A percentile compares a stretch with the other conserved stretches of the same genome.
phyloP scores from a whole-genome alignment of 1,140 invertebrate species.

The Tachypleus tridentatus region DNA sequence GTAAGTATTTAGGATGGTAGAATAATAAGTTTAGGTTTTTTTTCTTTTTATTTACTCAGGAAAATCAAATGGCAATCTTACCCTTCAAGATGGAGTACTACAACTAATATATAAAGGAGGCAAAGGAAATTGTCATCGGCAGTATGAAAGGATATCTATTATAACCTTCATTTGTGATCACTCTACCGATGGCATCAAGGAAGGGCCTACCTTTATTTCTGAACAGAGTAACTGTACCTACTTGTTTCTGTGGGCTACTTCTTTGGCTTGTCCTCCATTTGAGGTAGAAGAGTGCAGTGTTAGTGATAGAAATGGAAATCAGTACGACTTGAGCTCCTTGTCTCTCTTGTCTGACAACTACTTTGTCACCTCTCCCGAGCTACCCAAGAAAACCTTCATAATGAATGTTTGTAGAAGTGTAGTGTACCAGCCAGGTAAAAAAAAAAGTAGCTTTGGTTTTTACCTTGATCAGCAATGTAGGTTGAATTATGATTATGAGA shows the following conservation, averaged over 20 bases:
- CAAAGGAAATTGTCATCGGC: constrained; percentile 12
- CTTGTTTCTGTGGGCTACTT: constrained; percentile 33
- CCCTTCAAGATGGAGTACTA: constrained; percentile 12
- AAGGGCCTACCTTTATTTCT: constrained; percentile 12
- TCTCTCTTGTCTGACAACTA: constrained; percentile 27
- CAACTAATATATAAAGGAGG: constrained; percentile 15
- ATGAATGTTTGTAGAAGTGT: constrained; percentile 29
- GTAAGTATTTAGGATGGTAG: too few relatives aligned
- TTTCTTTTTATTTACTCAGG: constrained; percentile 3
- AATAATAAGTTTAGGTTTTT: background rate
- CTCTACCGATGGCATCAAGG: constrained; percentile 8
- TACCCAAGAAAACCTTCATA: constrained; percentile 22
- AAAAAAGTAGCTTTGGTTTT: too few relatives aligned
- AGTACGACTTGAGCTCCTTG: constrained; percentile 27
- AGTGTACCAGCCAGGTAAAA: constrained; percentile 23
- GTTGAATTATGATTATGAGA: too few relatives aligned
- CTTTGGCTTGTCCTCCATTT: constrained; percentile 27
- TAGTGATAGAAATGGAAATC: constrained; percentile 5
- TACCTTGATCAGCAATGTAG: too few relatives aligned
- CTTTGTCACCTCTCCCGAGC: constrained; percentile 15
- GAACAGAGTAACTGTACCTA: constrained; percentile 28
- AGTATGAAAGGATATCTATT: constrained; percentile 27
- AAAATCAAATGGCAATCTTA: constrained; percentile 7
- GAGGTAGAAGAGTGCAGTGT: constrained; percentile 13
- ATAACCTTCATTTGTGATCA: constrained; percentile 32